Evolutionary conservation across 1,140 invertebrate genomes (phyloP).

Genomic region (Drosophila malerkotliana): DNA sequence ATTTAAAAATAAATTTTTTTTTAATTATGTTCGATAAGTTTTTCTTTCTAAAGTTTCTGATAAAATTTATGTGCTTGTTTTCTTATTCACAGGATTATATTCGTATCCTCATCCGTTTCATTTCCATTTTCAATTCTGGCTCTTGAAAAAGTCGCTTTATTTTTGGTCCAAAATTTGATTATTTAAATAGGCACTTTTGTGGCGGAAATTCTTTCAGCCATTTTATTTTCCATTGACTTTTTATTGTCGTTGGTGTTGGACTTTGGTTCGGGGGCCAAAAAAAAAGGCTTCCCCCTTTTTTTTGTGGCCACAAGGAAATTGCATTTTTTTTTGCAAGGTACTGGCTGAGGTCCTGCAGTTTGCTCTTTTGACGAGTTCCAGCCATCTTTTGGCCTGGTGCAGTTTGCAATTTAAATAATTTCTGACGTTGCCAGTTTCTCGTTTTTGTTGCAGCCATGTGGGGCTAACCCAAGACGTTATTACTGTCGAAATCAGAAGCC

Average conservation of each 20-base stretch:
- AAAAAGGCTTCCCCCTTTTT: neutral
- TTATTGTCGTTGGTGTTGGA: neutral
- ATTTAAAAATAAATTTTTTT: too few relatives aligned
- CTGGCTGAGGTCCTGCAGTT: slow-evolving; percentile 3
- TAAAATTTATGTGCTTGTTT: too few relatives aligned
- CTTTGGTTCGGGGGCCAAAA: slow-evolving; percentile 2
- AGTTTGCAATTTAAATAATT: slow-evolving; percentile 73
- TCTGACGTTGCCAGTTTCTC: slow-evolving; percentile 5
- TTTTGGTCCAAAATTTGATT: neutral
- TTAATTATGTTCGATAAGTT: too few relatives aligned
- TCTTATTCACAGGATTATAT: too few relatives aligned
- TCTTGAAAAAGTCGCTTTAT: neutral
- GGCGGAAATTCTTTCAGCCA: neutral
- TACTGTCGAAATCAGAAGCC: slow-evolving; percentile 1
- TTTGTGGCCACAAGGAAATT: slow-evolving; percentile 30
- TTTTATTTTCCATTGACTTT: neutral
- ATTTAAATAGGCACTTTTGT: slow-evolving; percentile 1
- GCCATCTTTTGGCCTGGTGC: slow-evolving; percentile 31
- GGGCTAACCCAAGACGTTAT: slow-evolving; percentile 62
- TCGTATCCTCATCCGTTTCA: neutral
- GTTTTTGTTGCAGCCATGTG: slow-evolving; percentile 42
- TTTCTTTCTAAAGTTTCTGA: too few relatives aligned
- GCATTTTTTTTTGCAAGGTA: slow-evolving; percentile 15
- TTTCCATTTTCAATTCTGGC: neutral
- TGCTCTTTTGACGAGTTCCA: slow-evolving; percentile 33